Conservation (phyloP, 2,888 invertebrate genomes). For the Meghimatium bilineatum region DNA sequence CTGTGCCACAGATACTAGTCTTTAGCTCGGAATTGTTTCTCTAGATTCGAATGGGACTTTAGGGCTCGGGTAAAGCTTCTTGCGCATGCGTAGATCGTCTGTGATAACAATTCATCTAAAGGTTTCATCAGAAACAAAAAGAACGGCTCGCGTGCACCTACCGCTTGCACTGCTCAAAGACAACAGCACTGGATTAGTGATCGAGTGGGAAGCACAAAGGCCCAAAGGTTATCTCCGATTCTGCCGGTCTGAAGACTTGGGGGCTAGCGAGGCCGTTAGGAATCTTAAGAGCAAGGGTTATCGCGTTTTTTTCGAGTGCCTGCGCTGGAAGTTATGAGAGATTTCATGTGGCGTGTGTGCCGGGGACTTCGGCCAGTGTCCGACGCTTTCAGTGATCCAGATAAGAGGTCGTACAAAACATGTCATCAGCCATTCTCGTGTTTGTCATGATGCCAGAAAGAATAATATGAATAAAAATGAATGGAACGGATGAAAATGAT, state of each 20-base stretch:
- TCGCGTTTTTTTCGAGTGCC: constrained; percentile 29
- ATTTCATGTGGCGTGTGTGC: constrained; percentile 26
- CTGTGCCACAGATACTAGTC: constrained; percentile 1
- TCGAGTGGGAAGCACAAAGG: constrained; percentile 32
- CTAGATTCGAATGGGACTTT: constrained; percentile 1
- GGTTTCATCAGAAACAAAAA: constrained; percentile 25
- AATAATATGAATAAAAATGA: neutral
- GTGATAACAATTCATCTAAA: constrained; percentile 39
- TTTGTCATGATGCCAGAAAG: neutral
- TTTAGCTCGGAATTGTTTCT: neutral
- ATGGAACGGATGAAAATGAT: neutral
- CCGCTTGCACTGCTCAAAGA: constrained; percentile 30
- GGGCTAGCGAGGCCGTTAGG: constrained; percentile 17
- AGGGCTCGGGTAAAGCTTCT: constrained; percentile 18
- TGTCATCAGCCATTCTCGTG: constrained; percentile 14
- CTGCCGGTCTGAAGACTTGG: constrained; percentile 31
- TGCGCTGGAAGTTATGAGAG: constrained; percentile 32
- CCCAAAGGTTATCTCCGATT: constrained; percentile 42
- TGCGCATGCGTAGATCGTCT: constrained; percentile 24
- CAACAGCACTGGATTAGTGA: constrained; percentile 37
- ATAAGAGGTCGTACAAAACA: neutral
- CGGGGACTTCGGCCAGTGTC: constrained; percentile 7
- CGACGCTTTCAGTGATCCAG: constrained; percentile 5
- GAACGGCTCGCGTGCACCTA: neutral
- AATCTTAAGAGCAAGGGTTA: constrained; percentile 35